Evolutionary conservation across 2,888 invertebrate genomes (phyloP), one percentile per base, ranked within the genome.

Genomic region (Scaptomyza tumidula): DNA sequence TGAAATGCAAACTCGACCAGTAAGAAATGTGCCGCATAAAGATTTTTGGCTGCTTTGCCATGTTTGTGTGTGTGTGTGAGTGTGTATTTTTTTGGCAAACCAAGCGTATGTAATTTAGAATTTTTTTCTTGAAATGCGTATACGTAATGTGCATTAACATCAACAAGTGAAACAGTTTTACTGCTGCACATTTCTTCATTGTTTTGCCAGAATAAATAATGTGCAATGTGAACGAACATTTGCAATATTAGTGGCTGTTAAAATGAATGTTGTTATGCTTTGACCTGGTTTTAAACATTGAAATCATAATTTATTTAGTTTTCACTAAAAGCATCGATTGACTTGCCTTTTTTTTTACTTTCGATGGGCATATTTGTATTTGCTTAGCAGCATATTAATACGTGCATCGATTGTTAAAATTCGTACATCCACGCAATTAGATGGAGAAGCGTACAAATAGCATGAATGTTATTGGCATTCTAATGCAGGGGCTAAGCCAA

Each of bases 61-160:
- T 44, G n/a, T 35, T 16, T 44, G 44, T 41, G 48, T 35, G 4
- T 35, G 9, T 41, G 14, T 50, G 9, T 44, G n/a, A n/a, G n/a
- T n/a, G n/a, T n/a, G n/a, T 43, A 3, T 19, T 11, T 14, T 78
- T 69, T 68, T 58, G 59, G 68, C 77, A 77, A 67, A 48, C 63
- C 52, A 48, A 56, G 49, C 53, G 58, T 39, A 79, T 73, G 70
- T 55, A 65, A 79, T 72, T 78, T 63, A 31, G 48, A 80, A 75
- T 57, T 78, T 78, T 78, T 10, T 19, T 41, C 2, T 11, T 44
- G 1, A 48, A 48, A 2, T 75, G 82, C 85, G 82, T 84, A 81
- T 80, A 75, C 81, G 72, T 78, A 73, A 78, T 81, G 63, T 78
- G 71, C 62, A 78, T 57, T 58, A 54, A 55, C 70, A 75, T 68